Base-by-base conservation (phyloP, 1,140 invertebrate species). In the Zaprionus davidi region DNA sequence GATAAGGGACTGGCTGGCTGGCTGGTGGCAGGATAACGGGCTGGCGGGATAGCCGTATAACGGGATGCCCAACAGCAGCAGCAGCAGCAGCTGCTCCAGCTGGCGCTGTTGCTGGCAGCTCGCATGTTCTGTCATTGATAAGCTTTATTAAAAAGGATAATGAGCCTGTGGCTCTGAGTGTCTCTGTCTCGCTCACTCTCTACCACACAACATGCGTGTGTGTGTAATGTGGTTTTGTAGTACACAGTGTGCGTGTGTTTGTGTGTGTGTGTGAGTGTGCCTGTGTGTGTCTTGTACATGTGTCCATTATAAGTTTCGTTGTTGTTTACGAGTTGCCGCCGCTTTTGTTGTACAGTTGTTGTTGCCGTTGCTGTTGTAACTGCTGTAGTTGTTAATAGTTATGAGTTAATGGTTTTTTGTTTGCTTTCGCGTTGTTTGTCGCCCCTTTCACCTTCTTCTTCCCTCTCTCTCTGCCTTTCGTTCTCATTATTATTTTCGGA, bases 81-180 rank as follows among this genome's bases (percentile, higher is more conserved):
- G n/a, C 62, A 36, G 41, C 79, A 44, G 63, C 51, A 63, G 36
- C 66, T 55, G 76, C 51, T 78, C 22, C 58, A 34, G 44, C 49
- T 60, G 41, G 70, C 80, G 64, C 55, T 79, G 57, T 38, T 63
- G 44, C 65, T 86, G 84, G 84, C 85, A 87, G 84, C 84, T 87
- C 85, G 78, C 84, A 88, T 90, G 84, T 79, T 79, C 84, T 88
- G 76, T 56, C 85, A 90, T 90, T 90, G 85, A 90, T 90, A 90
- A 90, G 85, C 85, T 90, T 90, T 90, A 90, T 90, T 90, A 90
- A 90, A 90, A 90, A 90, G 85, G 85, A 88, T 90, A 88, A 88
- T 90, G 85, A 88, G 81, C 85, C 79, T 81, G 84, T 76, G 85
- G 81, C 71, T 79, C 67, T 82, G 59, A 60, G 75, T 55, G 22